phyloP scores from a whole-genome alignment of 2,797 vertebrate genomes.

The Leuciscus waleckii region DNA sequence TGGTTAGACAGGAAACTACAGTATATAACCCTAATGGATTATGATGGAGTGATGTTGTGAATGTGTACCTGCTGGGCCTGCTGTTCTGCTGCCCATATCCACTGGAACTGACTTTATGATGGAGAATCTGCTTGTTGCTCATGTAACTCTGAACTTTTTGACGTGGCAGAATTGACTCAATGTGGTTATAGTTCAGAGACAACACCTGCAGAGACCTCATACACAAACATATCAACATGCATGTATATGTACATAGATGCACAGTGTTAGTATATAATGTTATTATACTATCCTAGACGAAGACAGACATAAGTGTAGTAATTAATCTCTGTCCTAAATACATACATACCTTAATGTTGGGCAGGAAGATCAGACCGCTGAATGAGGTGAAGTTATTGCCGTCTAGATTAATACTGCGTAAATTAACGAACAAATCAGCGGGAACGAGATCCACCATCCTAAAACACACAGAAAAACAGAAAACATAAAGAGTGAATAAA shows the following conservation, averaged over 20 bases:
- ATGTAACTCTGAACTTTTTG: constrained; percentile 78
- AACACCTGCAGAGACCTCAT: constrained; percentile 73
- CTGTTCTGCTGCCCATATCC: constrained; percentile 83
- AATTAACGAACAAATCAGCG: constrained; percentile 78
- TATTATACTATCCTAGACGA: not conserved
- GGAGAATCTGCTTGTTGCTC: constrained; percentile 82
- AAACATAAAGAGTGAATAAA: not conserved
- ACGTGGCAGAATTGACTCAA: constrained; percentile 85
- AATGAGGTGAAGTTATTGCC: constrained; percentile 88
- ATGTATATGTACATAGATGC: constrained; percentile 3
- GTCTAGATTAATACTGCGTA: constrained; percentile 82
- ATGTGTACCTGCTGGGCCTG: constrained; percentile 78
- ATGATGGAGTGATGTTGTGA: not conserved
- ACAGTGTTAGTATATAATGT: not conserved
- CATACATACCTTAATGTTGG: constrained; percentile 79
- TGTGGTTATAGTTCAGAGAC: constrained; percentile 86
- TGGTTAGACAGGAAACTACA: constrained; percentile 25
- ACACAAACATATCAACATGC: constrained; percentile 8
- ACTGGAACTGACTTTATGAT: constrained; percentile 86
- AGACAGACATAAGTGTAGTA: not conserved
- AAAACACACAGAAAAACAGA: constrained; percentile 36
- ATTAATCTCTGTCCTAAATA: not conserved
- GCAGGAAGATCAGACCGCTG: constrained; percentile 85
- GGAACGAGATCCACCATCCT: constrained; percentile 83
- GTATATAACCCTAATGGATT: not conserved